Conservation (phyloP, 2,113 vertebrate species). For the Emydocephalus ijimae region DNA sequence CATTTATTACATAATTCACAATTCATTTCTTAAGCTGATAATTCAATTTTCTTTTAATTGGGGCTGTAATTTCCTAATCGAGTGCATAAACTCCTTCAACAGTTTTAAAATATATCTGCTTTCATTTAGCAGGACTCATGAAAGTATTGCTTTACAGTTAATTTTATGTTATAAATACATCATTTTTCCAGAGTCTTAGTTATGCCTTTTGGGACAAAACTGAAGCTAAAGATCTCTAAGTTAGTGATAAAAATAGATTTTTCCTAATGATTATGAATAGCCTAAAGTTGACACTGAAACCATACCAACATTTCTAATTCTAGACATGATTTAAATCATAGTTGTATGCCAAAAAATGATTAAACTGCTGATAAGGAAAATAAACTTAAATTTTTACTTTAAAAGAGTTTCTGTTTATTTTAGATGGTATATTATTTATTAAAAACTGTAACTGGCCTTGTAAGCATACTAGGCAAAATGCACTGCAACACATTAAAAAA, state of each 20-base stretch:
- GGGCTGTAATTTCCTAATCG: background rate
- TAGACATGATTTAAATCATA: background rate
- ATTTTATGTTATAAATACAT: background rate
- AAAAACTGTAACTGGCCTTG: background rate
- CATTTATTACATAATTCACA: background rate
- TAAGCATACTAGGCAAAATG: background rate
- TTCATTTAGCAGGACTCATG: conserved; percentile 21
- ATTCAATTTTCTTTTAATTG: background rate
- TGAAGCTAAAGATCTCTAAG: background rate
- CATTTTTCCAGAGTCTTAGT: conserved; percentile 6
- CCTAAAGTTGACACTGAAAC: background rate
- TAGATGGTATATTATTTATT: background rate
- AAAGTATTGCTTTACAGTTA: conserved; percentile 29
- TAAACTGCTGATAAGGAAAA: background rate
- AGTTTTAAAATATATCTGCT: conserved; percentile 13
- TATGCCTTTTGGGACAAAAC: conserved; percentile 14
- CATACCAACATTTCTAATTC: background rate
- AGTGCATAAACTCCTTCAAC: background rate
- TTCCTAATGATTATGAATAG: background rate
- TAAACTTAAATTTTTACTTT: background rate
- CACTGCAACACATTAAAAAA: background rate
- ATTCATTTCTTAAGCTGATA: background rate
- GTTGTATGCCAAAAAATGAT: background rate
- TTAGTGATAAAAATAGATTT: background rate
- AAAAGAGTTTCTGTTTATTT: background rate